Evolutionary conservation across 2,888 invertebrate species (phyloP).

Genomic region (Amorpha juglandis): DNA sequence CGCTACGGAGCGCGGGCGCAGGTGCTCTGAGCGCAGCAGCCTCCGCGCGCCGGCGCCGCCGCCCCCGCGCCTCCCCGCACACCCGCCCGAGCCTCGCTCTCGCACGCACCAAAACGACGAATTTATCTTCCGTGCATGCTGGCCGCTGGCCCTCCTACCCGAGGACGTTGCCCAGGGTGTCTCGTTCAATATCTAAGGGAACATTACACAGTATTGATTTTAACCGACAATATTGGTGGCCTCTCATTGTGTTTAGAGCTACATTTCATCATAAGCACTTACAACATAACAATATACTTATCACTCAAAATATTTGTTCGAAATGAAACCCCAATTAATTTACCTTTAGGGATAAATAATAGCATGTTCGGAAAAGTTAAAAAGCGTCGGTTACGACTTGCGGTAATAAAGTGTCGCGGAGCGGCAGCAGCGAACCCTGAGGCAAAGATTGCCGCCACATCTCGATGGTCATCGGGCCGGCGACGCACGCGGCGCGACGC

Average conservation of each 20-base stretch:
- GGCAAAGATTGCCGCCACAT: constrained; percentile 48
- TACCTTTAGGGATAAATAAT: not conserved
- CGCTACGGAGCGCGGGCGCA: constrained; percentile 86
- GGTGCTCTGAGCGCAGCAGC: constrained; percentile 89
- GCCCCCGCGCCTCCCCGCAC: constrained; percentile 79
- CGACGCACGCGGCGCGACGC: constrained; percentile 30
- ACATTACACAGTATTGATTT: constrained; percentile 22
- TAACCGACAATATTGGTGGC: not conserved
- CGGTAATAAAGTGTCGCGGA: not conserved
- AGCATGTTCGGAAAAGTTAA: not conserved
- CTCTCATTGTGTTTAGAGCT: not conserved
- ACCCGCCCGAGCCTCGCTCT: constrained; percentile 65
- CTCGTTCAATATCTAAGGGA: constrained; percentile 37
- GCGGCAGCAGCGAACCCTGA: constrained; percentile 37
- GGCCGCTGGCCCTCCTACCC: constrained; percentile 70
- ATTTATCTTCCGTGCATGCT: constrained; percentile 82
- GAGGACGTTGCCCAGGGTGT: constrained; percentile 70
- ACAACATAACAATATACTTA: too few species aligned
- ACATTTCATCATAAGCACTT: not conserved
- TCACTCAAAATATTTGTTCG: too few species aligned
- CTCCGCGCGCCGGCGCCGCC: constrained; percentile 85
- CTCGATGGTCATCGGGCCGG: constrained; percentile 34
- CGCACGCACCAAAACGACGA: constrained; percentile 82
- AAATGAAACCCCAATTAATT: not conserved
- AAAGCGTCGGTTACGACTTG: not conserved